Conservation (phyloP, 2,113 vertebrate genomes). For the Indicator indicator region DNA sequence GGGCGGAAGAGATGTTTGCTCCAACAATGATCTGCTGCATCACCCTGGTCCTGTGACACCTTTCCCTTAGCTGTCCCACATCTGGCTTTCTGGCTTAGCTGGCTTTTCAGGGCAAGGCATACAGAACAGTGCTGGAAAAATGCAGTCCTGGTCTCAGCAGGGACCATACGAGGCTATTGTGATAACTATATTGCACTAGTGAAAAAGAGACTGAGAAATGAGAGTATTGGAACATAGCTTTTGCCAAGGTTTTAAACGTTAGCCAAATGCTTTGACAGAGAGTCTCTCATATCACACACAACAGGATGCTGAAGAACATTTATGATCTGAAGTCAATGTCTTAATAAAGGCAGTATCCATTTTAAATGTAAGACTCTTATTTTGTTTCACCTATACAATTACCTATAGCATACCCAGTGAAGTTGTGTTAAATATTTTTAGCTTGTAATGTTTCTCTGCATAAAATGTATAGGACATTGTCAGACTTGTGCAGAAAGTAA, state of each 20-base stretch:
- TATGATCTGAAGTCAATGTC: background rate
- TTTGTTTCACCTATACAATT: background rate
- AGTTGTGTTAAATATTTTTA: background rate
- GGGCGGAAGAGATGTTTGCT: background rate
- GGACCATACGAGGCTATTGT: fast-evolving
- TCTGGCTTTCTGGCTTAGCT: no score
- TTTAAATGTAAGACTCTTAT: background rate
- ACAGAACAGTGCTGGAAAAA: background rate
- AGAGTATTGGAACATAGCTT: background rate
- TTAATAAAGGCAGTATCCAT: background rate
- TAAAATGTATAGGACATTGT: background rate
- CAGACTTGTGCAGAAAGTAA: background rate
- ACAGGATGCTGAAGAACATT: background rate
- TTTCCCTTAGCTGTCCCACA: fast-evolving
- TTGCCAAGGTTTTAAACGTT: background rate
- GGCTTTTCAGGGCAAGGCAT: background rate
- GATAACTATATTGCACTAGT: fast-evolving
- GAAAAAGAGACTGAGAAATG: background rate
- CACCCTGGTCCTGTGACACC: background rate
- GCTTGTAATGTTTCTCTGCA: background rate
- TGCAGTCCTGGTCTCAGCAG: fast-evolving
- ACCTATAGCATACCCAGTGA: background rate
- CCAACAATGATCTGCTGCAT: background rate
- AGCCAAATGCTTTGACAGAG: background rate
- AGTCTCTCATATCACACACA: background rate